Evolutionary conservation across 2,797 vertebrate species (phyloP).

Genomic region (Sphenopsis melanotis): DNA sequence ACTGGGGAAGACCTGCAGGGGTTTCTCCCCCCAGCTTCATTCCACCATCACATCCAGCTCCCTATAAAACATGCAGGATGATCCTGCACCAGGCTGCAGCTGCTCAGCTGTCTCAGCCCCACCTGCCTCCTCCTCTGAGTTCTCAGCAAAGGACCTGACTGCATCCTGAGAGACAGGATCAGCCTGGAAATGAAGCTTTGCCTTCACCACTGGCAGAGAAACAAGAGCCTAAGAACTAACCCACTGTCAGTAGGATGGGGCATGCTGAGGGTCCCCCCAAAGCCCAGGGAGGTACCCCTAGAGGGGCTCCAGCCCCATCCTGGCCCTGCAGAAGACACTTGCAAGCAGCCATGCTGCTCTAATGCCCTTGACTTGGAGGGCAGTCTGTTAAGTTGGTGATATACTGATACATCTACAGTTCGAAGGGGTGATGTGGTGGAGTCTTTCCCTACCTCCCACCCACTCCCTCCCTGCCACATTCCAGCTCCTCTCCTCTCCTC

Average conservation of each 20-base stretch:
- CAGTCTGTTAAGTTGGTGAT: conserved; percentile 68
- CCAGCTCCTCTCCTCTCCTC: conserved; percentile 23
- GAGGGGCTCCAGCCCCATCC: neutral
- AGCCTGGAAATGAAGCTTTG: neutral
- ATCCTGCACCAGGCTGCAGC: neutral
- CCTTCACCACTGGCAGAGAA: neutral
- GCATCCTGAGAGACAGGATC: neutral
- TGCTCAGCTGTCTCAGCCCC: neutral
- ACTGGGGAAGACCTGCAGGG: rapidly evolving
- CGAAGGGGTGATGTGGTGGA: conserved; percentile 69
- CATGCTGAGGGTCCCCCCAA: rapidly evolving
- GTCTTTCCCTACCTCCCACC: conserved; percentile 30
- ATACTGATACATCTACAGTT: conserved; percentile 62
- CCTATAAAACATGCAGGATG: neutral
- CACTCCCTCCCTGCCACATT: neutral
- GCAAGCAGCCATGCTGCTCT: neutral
- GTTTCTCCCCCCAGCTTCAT: neutral
- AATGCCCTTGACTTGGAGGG: conserved; percentile 76
- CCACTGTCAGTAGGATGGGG: rapidly evolving
- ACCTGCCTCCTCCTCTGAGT: neutral
- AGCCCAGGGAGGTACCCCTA: rapidly evolving
- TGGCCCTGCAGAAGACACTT: neutral
- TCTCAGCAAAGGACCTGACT: rapidly evolving
- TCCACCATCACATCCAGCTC: neutral
- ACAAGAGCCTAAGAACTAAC: neutral